Evolutionary conservation across 2,888 invertebrate genomes (phyloP), one percentile per base, ranked within the genome.

Genomic region (Mythimna pallens): DNA sequence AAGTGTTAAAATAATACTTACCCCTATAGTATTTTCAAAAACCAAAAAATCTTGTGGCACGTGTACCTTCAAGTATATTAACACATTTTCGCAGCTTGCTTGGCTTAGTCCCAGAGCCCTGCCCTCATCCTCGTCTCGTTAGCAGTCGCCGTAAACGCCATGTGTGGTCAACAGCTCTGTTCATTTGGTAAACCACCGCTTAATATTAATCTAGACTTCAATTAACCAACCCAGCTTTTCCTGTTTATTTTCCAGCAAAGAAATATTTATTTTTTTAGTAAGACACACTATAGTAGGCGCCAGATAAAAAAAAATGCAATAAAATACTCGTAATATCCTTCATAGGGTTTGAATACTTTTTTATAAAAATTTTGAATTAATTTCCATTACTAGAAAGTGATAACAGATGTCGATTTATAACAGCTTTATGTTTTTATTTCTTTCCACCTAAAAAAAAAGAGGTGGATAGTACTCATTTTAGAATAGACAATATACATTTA

Each of bases 121-220:
- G 30, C 52, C 43, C 70, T 72, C 65, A 68, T 57, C 36, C 71
- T 76, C 83, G 34, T 67, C 66, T 77, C 76, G 73, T 83, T 83
- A 80, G 61, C 63, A 80, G 71, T 40, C 17, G 58, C 81, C 69
- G 59, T 82, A 75, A 81, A 78, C 58, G 68, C 72, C 84, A 84
- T 78, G 65, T 82, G 82, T 78, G 82, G 52, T 84, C 78, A 75
- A 54, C 59, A 36, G 3, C 57, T 65, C 65, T 67, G 76, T 68
- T 80, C 62, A 68, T 80, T 83, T 80, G 76, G 84, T 83, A 69
- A 70, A 69, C 83, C 71, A 76, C 36, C 52, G 67, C 72, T 73
- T 75, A 69, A 58, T 83, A 75, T 71, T 74, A 83, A 83, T 75
- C 71, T 80, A 69, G 76, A 61, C 63, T 83, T 70, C 55, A 62